phyloP scores from a whole-genome alignment of 2,113 vertebrate species.

The Oreocharis arfaki region DNA sequence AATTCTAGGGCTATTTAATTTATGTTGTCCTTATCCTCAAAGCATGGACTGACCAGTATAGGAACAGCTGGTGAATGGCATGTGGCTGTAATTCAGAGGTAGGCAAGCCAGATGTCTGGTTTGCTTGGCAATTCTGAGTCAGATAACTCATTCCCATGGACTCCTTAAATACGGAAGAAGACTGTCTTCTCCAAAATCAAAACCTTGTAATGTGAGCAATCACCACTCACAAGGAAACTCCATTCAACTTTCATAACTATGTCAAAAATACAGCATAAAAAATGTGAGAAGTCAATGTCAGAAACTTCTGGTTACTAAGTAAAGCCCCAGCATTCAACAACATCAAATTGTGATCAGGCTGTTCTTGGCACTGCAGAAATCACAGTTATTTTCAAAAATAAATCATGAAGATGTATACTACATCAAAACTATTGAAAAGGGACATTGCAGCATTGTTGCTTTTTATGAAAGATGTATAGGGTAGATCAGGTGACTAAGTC shows the following conservation, averaged over 20 bases:
- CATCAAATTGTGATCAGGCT: neutral
- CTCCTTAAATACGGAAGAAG: neutral
- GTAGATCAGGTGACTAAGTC: neutral
- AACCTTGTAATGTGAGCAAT: neutral
- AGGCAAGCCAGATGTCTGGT: neutral
- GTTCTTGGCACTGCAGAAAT: neutral
- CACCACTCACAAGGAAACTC: neutral
- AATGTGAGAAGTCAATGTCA: neutral
- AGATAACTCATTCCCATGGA: neutral
- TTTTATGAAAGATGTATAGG: neutral
- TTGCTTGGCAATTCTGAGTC: neutral
- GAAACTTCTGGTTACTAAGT: neutral
- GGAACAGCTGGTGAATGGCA: neutral
- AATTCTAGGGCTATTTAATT: neutral
- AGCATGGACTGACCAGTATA: neutral
- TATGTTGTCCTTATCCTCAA: neutral
- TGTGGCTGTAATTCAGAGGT: neutral
- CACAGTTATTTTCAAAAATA: neutral
- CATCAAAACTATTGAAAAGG: neutral
- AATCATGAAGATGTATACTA: neutral
- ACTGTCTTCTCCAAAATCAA: neutral
- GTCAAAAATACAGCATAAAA: neutral
- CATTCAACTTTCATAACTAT: neutral
- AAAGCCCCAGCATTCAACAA: neutral
- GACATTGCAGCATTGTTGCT: neutral